These are phyloP conservation scores for Lepidocolaptes lacrymiger DNA, from an alignment of 2,797 vertebrate genomes.

Conservation along the genomic window DNA sequence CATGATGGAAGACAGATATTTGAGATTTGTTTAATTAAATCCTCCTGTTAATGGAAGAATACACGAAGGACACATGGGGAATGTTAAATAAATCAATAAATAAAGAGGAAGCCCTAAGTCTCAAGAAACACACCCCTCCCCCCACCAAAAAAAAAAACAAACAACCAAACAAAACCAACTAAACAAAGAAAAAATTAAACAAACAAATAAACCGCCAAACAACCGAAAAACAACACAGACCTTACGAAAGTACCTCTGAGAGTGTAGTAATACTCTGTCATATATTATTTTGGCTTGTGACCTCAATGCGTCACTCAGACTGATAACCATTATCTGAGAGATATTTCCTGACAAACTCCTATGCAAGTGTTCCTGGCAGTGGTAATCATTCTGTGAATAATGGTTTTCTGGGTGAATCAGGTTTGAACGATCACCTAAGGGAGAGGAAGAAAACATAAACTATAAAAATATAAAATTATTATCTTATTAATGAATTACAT, in stretches of 20 bases:
- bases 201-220: too few relatives aligned
- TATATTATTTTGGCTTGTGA: background rate
- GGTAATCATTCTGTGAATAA: background rate
- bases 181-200: too few relatives aligned
- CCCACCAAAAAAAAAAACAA: background rate
- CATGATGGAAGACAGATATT: background rate
- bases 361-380: background rate
- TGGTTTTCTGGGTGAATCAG: background rate
- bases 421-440: background rate
- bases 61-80: background rate
- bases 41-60: background rate
- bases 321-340: background rate
- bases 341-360: background rate
- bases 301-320: background rate
- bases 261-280: background rate
- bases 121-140: background rate
- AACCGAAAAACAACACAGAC: background rate
- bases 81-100: background rate
- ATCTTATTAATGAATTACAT: background rate
- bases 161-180: background rate
- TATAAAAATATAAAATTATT: background rate
- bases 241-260: background rate
- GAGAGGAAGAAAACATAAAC: background rate
- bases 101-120: background rate
- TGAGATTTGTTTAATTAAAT: background rate